A percentile compares a stretch with the other conserved stretches of the same genome.
Evolutionary conservation across 1,140 invertebrate genomes (phyloP).

Genomic region (Nautilus pompilius): DNA sequence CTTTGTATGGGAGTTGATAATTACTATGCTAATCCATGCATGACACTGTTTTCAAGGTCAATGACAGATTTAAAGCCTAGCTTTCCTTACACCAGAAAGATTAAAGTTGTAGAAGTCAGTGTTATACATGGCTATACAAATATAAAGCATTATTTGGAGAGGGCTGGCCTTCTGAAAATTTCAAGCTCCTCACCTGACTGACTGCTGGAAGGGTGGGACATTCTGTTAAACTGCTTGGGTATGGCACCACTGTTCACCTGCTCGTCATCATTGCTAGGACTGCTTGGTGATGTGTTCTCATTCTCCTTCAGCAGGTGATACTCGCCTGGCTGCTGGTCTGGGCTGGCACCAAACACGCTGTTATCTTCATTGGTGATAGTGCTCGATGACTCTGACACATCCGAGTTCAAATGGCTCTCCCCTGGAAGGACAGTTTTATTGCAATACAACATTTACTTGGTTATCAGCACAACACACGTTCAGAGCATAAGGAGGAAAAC

Average conservation of each 20-base stretch:
- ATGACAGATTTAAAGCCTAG: too few species aligned
- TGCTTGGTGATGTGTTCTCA: slow-evolving; percentile 17
- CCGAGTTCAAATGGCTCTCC: slow-evolving; percentile 14
- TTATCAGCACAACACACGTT: too few species aligned
- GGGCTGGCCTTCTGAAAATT: too few species aligned
- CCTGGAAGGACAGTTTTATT: slow-evolving; percentile 8
- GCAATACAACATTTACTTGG: too few species aligned
- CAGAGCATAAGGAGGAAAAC: too few species aligned
- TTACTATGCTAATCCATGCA: too few species aligned
- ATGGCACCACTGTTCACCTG: slow-evolving; percentile 46
- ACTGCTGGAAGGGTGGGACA: slow-evolving; percentile 4
- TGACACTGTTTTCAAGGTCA: too few species aligned
- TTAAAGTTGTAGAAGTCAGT: too few species aligned
- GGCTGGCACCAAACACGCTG: slow-evolving; percentile 22
- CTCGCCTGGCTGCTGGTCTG: slow-evolving; percentile 12
- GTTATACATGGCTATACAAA: too few species aligned
- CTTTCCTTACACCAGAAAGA: too few species aligned
- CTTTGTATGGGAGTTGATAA: too few species aligned
- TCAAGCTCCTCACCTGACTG: background rate
- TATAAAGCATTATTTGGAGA: too few species aligned
- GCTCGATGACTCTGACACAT: slow-evolving; percentile 31
- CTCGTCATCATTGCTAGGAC: slow-evolving; percentile 35
- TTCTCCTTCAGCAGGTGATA: slow-evolving; percentile 2
- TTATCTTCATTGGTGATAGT: slow-evolving; percentile 36
- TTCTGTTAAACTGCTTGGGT: slow-evolving; percentile 33